phyloP scores from a whole-genome alignment of 2,888 invertebrate species.

The Chaetoderma sp. region DNA sequence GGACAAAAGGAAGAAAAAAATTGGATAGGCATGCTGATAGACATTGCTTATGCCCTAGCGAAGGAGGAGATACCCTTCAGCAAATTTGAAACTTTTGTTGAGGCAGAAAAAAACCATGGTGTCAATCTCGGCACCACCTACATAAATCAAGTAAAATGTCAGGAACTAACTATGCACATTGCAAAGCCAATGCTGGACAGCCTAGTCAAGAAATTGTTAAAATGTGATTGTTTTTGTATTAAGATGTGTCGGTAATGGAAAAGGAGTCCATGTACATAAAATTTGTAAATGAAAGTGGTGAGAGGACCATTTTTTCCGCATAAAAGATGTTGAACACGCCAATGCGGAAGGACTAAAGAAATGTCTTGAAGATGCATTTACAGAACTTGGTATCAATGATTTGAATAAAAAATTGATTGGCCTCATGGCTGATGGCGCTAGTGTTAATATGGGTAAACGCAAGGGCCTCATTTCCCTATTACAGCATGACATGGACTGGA shows the following conservation, averaged over 20 bases:
- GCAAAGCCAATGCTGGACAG: neutral
- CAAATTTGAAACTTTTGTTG: neutral
- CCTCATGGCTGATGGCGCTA: constrained; percentile 3
- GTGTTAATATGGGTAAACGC: neutral
- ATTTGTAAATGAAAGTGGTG: neutral
- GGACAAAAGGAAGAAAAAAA: neutral
- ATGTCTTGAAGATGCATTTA: neutral
- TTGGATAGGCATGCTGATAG: neutral
- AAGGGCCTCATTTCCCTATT: neutral
- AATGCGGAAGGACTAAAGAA: neutral
- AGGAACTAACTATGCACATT: neutral
- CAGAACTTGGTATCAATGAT: neutral
- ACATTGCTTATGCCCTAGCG: neutral
- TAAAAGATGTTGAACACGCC: neutral
- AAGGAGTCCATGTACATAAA: neutral
- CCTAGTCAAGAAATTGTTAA: neutral
- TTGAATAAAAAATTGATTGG: neutral
- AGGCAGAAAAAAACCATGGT: neutral
- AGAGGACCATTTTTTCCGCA: neutral
- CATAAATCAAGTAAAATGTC: neutral
- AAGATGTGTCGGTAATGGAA: neutral
- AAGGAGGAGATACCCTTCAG: neutral
- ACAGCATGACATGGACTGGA: neutral
- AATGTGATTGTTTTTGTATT: neutral
- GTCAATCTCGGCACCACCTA: constrained; percentile 1